A percentile compares a stretch with the other conserved stretches of the same genome.
Conservation (phyloP, 2,888 invertebrate species). For the Tenthredo mesomela region DNA sequence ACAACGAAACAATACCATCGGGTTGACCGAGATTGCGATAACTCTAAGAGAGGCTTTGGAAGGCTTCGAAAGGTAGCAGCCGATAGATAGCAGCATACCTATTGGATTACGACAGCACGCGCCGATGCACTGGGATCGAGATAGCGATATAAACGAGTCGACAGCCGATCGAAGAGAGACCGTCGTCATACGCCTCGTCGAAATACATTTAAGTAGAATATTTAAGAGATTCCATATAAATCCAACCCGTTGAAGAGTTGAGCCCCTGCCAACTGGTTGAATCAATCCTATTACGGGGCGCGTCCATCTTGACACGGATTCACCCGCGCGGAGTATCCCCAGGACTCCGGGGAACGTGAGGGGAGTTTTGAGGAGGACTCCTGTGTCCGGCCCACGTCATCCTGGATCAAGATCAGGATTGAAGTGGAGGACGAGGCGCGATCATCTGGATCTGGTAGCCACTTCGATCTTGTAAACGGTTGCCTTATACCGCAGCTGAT, state of each 20-base stretch:
- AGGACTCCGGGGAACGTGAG: slow-evolving; percentile 19
- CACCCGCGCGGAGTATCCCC: slow-evolving; percentile 66
- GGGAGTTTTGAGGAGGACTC: slow-evolving; percentile 56
- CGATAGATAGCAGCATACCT: slow-evolving; percentile 45
- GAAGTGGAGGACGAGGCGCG: slow-evolving; percentile 34
- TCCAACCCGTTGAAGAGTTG: slow-evolving; percentile 60
- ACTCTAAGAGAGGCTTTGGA: background rate
- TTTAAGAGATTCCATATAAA: slow-evolving; percentile 67
- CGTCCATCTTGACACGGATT: slow-evolving; percentile 67
- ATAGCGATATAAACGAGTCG: slow-evolving; percentile 58
- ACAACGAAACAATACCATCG: slow-evolving; percentile 29
- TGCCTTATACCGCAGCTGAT: slow-evolving; percentile 40
- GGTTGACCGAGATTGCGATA: slow-evolving; percentile 32
- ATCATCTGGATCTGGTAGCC: slow-evolving; percentile 51
- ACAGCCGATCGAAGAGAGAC: slow-evolving; percentile 63
- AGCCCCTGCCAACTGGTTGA: slow-evolving; percentile 58
- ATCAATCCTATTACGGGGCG: slow-evolving; percentile 72
- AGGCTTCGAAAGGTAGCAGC: slow-evolving; percentile 40
- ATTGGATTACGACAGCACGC: slow-evolving; percentile 56
- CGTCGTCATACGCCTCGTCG: slow-evolving; percentile 65
- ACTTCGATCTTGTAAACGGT: slow-evolving; percentile 49
- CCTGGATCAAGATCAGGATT: slow-evolving; percentile 60
- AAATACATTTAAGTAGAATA: slow-evolving; percentile 65
- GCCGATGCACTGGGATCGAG: slow-evolving; percentile 52
- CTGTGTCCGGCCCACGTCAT: slow-evolving; percentile 65